Base-by-base conservation (phyloP, 2,888 invertebrate species). In the Pherbina coryleti region DNA sequence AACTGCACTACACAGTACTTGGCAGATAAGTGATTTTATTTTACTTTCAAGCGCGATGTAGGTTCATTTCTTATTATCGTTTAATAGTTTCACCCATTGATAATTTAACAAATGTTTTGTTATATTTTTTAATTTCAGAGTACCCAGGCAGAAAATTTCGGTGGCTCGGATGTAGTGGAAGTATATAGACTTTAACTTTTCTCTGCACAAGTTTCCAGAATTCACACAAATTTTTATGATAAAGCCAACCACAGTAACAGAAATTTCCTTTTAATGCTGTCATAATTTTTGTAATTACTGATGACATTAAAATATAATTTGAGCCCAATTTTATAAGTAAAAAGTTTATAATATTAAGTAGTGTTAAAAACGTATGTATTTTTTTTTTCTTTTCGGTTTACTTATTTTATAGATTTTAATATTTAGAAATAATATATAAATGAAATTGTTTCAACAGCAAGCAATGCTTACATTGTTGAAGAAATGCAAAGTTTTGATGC, bases 111-210 rank as follows among this genome's bases (percentile, higher is more conserved):
- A n/a, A n/a, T n/a, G n/a, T 25, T 79, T 64, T 76, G n/a, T n/a
- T n/a, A n/a, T n/a, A n/a, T n/a, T 31, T 76, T n/a, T n/a, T n/a
- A n/a, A 44, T 82, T 86, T 37, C 78, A 90, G 90, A 73, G 90
- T 90, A 19, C 90, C 90, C 49, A 84, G 90, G 4, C 90, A 90
- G 80, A 90, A 90, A 82, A 89, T 90, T 75, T 88, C 90, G 17
- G 89, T 89, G 49, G 87, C 89, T 49, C 86, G 81, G 8, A 83
- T 83, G 81, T 81, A 80, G 78, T 37, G 17, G 25, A 31, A 7
- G 11, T 19, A 72, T 11, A 28, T 8, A 0, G 14, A 9, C 25
- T 49, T 49, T 1, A 49, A 22, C 3, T 22, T 5, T 60, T 25
- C 14, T 49, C 19, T 57, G 60, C 37, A 72, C n/a, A 37, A 34